Percentiles rank a stretch among this genome's conserved stretches.
These are phyloP conservation scores for Beris morrisii DNA, from an alignment of 2,888 invertebrate genomes.

Conservation along the genomic window DNA sequence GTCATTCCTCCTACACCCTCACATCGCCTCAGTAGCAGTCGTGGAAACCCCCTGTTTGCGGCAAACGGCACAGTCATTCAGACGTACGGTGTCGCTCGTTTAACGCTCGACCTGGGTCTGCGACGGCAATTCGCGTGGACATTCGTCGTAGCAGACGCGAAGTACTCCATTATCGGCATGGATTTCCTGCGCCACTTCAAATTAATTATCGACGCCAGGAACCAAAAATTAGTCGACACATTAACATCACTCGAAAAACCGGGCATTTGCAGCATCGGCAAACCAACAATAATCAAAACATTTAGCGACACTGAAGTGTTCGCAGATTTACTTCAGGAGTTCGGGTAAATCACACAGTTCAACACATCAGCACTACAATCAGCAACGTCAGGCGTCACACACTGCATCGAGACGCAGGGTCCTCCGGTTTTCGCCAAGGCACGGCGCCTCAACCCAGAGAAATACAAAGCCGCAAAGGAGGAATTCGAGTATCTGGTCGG, in stretches of 20 bases:
- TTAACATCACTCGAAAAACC: neutral
- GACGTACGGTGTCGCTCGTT: neutral
- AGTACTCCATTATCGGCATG: neutral
- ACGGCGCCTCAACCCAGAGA: constrained; percentile 42
- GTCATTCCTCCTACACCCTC: too few species aligned
- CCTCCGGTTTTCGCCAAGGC: neutral
- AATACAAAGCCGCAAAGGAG: neutral
- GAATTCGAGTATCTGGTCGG: constrained; percentile 34
- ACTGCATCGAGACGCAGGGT: constrained; percentile 6
- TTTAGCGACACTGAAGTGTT: neutral
- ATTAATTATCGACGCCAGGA: constrained; percentile 1
- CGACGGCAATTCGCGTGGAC: neutral
- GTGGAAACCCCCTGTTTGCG: too few species aligned
- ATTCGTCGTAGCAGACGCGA: neutral
- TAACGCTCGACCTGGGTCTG: neutral
- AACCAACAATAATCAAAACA: neutral
- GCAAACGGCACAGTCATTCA: neutral
- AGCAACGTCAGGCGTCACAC: neutral
- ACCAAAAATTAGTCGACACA: neutral
- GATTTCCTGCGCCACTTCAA: neutral
- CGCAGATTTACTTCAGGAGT: neutral
- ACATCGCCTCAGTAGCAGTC: too few species aligned
- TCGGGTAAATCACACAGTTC: neutral
- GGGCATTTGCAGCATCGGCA: neutral
- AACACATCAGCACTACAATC: neutral